These are phyloP conservation scores for Misgurnus anguillicaudatus DNA, from an alignment of 2,113 vertebrate species.

Conservation along the genomic window DNA sequence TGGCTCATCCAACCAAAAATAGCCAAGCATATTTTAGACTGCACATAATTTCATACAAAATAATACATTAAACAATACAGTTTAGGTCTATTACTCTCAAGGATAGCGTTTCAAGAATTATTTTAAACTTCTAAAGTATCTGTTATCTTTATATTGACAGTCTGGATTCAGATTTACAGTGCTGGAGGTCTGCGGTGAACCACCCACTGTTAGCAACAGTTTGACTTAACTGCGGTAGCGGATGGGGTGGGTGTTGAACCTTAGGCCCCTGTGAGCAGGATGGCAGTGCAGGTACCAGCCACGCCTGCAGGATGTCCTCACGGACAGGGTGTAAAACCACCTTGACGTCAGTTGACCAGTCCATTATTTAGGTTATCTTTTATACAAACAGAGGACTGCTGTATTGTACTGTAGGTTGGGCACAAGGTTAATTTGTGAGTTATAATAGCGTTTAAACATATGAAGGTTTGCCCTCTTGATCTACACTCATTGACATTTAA, in stretches of 20 bases:
- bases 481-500: no score
- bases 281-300: constrained; percentile 60
- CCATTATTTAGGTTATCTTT: not conserved
- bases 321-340: not conserved
- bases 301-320: constrained; percentile 70
- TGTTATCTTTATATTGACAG: constrained; percentile 18
- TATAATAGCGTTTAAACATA: no score
- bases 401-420: not conserved
- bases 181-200: not conserved
- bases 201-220: constrained; percentile 23
- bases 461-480: no score
- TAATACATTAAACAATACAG: no score
- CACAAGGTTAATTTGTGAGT: no score
- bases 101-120: not conserved
- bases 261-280: constrained; percentile 18
- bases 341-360: constrained; percentile 23
- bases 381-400: not conserved
- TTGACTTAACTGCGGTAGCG: not conserved
- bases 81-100: not conserved
- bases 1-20: no score
- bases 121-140: not conserved
- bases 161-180: constrained; percentile 31
- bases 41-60: no score
- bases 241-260: not conserved
- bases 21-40: no score